Evolutionary conservation across 2,113 vertebrate species (phyloP).

Genomic region (Fulica atra): DNA sequence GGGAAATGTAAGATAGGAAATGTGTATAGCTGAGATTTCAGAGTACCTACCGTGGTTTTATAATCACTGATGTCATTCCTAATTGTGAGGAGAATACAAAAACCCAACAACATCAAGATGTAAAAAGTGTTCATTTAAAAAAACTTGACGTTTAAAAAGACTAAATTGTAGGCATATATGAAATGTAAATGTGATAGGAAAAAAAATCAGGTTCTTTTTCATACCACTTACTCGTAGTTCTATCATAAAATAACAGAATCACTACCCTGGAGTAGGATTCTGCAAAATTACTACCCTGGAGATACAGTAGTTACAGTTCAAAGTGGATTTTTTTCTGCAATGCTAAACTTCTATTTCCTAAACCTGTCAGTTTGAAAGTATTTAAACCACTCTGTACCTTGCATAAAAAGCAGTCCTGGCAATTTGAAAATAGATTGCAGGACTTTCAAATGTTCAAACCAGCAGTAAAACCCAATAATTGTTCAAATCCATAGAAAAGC

Average conservation of each 20-base stretch:
- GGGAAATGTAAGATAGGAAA: background rate
- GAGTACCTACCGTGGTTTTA: background rate
- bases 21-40: background rate
- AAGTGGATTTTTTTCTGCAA: constrained; percentile 13
- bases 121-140: background rate
- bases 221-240: background rate
- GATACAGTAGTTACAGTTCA: constrained; percentile 17
- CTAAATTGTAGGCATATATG: constrained; percentile 11
- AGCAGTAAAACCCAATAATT: background rate
- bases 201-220: background rate
- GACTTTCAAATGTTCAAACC: background rate
- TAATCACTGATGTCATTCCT: background rate
- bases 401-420: background rate
- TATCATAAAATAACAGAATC: constrained; percentile 23
- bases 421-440: background rate
- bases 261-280: background rate
- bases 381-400: background rate
- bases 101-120: background rate
- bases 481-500: background rate
- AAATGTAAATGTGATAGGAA: background rate
- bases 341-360: background rate
- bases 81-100: background rate
- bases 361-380: background rate
- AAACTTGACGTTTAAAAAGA: constrained; percentile 16
- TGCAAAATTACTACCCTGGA: constrained; percentile 17